Evolutionary conservation across 2,797 vertebrate species (phyloP).

Genomic region (Ctenopoma kingsleyae): DNA sequence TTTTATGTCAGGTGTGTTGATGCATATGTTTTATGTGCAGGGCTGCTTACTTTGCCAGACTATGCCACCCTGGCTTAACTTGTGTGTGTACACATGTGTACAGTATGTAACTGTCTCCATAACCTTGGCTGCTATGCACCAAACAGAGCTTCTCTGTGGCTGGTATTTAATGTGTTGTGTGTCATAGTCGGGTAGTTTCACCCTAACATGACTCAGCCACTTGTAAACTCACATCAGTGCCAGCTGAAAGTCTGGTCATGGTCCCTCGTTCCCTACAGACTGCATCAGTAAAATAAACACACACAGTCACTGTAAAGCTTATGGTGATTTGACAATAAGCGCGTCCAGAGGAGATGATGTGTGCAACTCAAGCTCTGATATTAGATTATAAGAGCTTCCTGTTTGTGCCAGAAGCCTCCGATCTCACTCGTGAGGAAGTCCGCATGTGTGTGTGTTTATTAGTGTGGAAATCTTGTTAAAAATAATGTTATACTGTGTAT

Average conservation of each 20-base stretch:
- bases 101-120: constrained; percentile 5
- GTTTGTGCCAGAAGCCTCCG: constrained; percentile 62
- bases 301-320: constrained; percentile 41
- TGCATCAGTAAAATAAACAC: constrained; percentile 63
- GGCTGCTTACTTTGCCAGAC: constrained; percentile 28
- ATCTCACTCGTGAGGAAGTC: constrained; percentile 45
- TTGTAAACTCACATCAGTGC: constrained; percentile 33
- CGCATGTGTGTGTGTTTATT: constrained; percentile 1
- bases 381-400: constrained; percentile 72
- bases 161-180: constrained; percentile 58
- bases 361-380: constrained; percentile 55
- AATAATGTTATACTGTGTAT: too few species aligned
- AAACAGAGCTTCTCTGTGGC: constrained; percentile 52
- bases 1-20: constrained; percentile 26
- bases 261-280: constrained; percentile 25
- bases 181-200: constrained; percentile 53
- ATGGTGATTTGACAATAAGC: constrained; percentile 50
- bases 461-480: too few species aligned
- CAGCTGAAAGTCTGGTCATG: constrained; percentile 29
- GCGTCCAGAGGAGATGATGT: constrained; percentile 59
- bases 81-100: constrained; percentile 22
- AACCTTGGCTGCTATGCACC: constrained; percentile 7
- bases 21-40: constrained; percentile 22
- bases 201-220: constrained; percentile 52
- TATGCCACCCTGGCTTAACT: constrained; percentile 31